These are phyloP conservation scores for Acanthopagrus latus DNA, from an alignment of 2,797 vertebrate genomes.

Conservation along the genomic window DNA sequence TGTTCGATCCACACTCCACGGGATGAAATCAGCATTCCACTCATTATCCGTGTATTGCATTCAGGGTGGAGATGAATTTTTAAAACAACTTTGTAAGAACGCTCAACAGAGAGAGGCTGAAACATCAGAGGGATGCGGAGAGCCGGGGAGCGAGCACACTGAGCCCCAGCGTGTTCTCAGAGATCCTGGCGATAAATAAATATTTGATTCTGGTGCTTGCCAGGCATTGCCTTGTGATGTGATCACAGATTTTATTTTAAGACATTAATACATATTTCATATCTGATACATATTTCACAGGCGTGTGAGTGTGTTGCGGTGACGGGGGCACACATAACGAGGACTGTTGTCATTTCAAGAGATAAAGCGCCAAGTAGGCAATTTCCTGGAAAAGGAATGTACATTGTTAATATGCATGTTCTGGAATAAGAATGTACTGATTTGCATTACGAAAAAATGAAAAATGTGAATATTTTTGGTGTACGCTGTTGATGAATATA, in stretches of 20 bases:
- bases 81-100: slow-evolving; percentile 4
- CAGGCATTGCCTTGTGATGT: slow-evolving; percentile 61
- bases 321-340: slow-evolving; percentile 29
- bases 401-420: not conserved
- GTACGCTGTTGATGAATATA: not conserved
- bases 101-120: not conserved
- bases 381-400: slow-evolving; percentile 67
- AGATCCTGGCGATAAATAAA: slow-evolving; percentile 69
- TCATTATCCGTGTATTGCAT: slow-evolving; percentile 2
- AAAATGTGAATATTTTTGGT: slow-evolving; percentile 12
- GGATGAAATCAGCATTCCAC: not conserved
- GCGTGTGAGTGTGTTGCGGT: slow-evolving; percentile 1
- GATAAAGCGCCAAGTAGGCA: slow-evolving; percentile 63
- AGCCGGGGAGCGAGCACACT: slow-evolving; percentile 27
- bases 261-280: slow-evolving; percentile 74
- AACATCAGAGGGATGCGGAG: slow-evolving; percentile 22
- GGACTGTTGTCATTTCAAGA: slow-evolving; percentile 43
- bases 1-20: slow-evolving; percentile 14
- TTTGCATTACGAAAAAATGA: not conserved
- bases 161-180: slow-evolving; percentile 17
- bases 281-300: slow-evolving; percentile 73
- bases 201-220: slow-evolving; percentile 72
- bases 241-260: slow-evolving; percentile 75
- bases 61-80: not conserved
- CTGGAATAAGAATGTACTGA: not conserved